A percentile compares a stretch with the other conserved stretches of the same genome.
Evolutionary conservation across 2,797 vertebrate genomes (phyloP).

Genomic region (Euphonia xanthogaster): DNA sequence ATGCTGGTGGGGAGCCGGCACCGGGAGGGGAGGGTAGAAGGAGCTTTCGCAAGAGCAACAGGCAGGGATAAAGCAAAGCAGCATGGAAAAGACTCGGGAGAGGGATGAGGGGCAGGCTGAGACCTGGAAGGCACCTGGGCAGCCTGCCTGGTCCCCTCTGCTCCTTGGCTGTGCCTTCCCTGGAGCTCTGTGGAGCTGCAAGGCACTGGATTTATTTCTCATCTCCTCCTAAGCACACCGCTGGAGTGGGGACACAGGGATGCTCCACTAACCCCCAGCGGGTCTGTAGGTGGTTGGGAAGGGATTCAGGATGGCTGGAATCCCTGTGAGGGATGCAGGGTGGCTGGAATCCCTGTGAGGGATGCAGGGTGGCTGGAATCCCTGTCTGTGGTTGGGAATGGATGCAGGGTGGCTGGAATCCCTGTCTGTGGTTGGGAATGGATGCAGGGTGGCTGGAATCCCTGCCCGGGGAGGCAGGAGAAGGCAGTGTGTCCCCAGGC

Average conservation of each 20-base stretch:
- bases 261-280: neutral
- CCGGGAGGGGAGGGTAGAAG: neutral
- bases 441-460: no score
- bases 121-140: neutral
- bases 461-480: neutral
- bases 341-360: neutral
- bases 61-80: neutral
- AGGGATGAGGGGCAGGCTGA: fast-evolving
- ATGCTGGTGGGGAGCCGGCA: neutral
- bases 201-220: neutral
- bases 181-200: neutral
- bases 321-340: neutral
- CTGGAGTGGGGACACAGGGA: neutral
- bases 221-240: neutral
- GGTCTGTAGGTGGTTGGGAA: neutral
- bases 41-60: neutral
- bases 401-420: no score
- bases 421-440: no score
- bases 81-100: neutral
- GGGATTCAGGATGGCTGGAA: neutral
- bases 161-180: neutral
- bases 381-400: neutral
- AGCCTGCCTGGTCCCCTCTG: neutral
- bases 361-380: neutral
- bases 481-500: neutral